These are phyloP conservation scores for Macrophya alboannulata DNA, from an alignment of 2,888 invertebrate species.

Conservation along the genomic window DNA sequence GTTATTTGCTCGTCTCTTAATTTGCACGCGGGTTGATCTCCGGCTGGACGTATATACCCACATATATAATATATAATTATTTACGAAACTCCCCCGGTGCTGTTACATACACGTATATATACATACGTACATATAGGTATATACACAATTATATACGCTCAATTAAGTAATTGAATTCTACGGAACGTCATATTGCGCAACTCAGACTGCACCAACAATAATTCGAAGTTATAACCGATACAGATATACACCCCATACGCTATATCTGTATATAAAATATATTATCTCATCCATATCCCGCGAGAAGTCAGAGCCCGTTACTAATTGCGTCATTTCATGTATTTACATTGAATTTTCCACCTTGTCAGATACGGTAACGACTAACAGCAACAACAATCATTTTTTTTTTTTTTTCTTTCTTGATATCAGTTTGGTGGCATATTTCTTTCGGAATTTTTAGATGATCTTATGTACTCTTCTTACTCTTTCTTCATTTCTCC, in stretches of 20 bases:
- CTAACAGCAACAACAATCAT: not conserved
- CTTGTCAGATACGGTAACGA: not conserved
- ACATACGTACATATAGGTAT: not conserved
- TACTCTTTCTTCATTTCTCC: too few relatives aligned
- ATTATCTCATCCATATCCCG: not conserved
- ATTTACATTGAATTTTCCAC: not conserved
- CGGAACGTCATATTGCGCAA: not conserved
- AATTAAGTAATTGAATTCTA: conserved; percentile 17
- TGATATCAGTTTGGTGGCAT: not conserved
- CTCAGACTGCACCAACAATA: not conserved
- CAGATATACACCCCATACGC: not conserved
- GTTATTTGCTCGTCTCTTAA: conserved; percentile 28
- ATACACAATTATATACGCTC: not conserved
- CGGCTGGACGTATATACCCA: not conserved
- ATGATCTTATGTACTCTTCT: too few relatives aligned
- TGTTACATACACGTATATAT: not conserved
- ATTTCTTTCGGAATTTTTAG: too few relatives aligned
- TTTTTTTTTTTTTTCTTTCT: not conserved
- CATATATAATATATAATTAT: not conserved
- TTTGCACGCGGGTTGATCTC: not conserved
- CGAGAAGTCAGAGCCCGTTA: not conserved
- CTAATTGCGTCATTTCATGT: not conserved
- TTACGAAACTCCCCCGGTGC: not conserved
- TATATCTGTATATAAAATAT: not conserved
- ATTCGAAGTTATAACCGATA: not conserved